Evolutionary conservation across 2,113 vertebrate genomes (phyloP).

Genomic region (Hippolais icterina): DNA sequence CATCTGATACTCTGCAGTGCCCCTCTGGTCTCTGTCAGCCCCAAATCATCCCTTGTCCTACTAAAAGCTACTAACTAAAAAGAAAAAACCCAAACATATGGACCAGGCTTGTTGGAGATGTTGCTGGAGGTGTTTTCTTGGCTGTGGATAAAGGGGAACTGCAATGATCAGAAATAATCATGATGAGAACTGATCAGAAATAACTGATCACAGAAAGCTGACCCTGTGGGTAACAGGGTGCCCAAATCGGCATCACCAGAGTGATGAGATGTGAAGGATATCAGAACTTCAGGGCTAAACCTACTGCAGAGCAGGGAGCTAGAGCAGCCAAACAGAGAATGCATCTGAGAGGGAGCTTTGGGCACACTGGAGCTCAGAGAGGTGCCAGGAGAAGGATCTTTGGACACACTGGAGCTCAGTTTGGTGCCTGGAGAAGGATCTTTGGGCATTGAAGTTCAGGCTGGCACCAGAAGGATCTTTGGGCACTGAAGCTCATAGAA

Average conservation of each 20-base stretch:
- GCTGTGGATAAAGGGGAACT: not conserved
- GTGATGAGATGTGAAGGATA: not conserved
- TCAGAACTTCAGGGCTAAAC: not conserved
- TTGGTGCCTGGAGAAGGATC: no score
- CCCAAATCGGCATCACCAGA: fast-evolving
- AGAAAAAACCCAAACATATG: not conserved
- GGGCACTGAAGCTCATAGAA: no score
- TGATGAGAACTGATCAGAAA: no score
- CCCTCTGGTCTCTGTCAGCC: not conserved
- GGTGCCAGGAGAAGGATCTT: no score
- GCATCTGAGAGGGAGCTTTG: not conserved
- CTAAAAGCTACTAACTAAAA: not conserved
- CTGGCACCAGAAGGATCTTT: no score
- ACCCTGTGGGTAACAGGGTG: not conserved
- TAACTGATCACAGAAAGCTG: not conserved
- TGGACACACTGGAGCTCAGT: not conserved
- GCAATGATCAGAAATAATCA: not conserved
- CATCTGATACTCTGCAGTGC: not conserved
- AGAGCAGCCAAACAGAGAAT: not conserved
- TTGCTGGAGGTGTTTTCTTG: not conserved
- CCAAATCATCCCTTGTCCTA: not conserved
- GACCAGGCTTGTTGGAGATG: not conserved
- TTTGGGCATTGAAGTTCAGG: no score
- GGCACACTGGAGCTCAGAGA: not conserved
- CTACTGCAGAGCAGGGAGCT: not conserved